Conservation (phyloP, 2,797 vertebrate species). For the Euthynnus affinis region DNA sequence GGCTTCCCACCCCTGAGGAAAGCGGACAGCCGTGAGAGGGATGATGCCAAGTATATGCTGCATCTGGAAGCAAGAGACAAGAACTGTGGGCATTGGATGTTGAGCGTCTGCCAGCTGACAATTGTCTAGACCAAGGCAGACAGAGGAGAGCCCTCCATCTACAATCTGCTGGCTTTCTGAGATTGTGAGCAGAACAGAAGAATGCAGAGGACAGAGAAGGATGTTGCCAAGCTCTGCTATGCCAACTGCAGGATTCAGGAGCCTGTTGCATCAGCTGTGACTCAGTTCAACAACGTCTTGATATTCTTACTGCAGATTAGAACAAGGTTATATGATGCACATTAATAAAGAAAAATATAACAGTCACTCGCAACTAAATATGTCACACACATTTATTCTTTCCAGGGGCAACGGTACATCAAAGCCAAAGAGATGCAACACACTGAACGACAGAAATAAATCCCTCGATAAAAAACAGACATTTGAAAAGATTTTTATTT, state of each 20-base stretch:
- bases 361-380: slow-evolving; percentile 22
- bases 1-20: slow-evolving; percentile 47
- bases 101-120: slow-evolving; percentile 74
- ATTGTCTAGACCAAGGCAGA: slow-evolving; percentile 74
- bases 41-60: slow-evolving; percentile 69
- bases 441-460: slow-evolving; percentile 17
- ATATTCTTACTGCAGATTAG: slow-evolving; percentile 34
- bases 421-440: slow-evolving; percentile 1
- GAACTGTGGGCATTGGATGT: slow-evolving; percentile 67
- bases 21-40: slow-evolving; percentile 48
- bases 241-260: slow-evolving; percentile 58
- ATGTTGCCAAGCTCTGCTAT: slow-evolving; percentile 48
- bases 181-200: slow-evolving; percentile 69
- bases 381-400: not conserved
- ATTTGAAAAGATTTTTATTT: slow-evolving; percentile 6
- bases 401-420: not conserved
- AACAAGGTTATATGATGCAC: slow-evolving; percentile 34
- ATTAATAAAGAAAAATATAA: slow-evolving; percentile 24
- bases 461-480: not conserved
- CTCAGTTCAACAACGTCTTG: slow-evolving; percentile 46
- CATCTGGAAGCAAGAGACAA: slow-evolving; percentile 76
- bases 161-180: slow-evolving; percentile 73
- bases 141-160: slow-evolving; percentile 68
- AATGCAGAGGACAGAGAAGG: slow-evolving; percentile 50
- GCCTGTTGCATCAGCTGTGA: slow-evolving; percentile 64